Conservation (phyloP, 1,140 invertebrate genomes). For the Lepidostoma basale region DNA sequence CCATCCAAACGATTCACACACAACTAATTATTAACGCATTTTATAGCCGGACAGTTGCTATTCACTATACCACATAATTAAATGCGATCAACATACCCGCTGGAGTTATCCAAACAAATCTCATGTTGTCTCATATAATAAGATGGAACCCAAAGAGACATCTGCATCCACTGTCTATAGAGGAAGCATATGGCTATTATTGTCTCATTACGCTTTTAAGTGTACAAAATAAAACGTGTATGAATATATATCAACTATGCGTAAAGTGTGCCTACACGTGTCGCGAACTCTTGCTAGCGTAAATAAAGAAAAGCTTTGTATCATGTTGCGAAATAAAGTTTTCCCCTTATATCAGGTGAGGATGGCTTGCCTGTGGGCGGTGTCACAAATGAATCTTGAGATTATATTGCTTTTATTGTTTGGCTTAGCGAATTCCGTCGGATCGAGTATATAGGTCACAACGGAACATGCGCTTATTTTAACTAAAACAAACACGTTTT, state of each 20-base stretch:
- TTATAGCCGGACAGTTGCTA: conserved; percentile 30
- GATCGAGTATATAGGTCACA: background rate
- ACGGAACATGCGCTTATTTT: no score
- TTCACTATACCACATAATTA: background rate
- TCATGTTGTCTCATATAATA: conserved; percentile 6
- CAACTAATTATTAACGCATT: conserved; percentile 38
- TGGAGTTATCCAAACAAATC: background rate
- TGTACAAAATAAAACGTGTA: no score
- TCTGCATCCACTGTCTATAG: no score
- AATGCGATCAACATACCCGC: background rate
- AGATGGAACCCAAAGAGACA: no score
- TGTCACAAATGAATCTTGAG: conserved; percentile 1
- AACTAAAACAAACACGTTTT: no score
- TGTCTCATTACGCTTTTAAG: no score
- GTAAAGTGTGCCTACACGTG: conserved; percentile 12
- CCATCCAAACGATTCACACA: conserved; percentile 27
- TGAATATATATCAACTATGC: no score
- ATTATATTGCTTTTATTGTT: conserved; percentile 10
- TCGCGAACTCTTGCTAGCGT: background rate
- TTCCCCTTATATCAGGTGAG: background rate
- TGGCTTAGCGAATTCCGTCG: conserved; percentile 1
- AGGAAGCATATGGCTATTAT: no score
- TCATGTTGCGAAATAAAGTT: background rate
- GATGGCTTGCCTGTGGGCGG: conserved; percentile 6
- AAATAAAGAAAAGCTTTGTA: background rate